Evolutionary conservation across 1,140 invertebrate genomes (phyloP), one percentile per base, ranked within the genome.

Genomic region (Bombus balteatus): DNA sequence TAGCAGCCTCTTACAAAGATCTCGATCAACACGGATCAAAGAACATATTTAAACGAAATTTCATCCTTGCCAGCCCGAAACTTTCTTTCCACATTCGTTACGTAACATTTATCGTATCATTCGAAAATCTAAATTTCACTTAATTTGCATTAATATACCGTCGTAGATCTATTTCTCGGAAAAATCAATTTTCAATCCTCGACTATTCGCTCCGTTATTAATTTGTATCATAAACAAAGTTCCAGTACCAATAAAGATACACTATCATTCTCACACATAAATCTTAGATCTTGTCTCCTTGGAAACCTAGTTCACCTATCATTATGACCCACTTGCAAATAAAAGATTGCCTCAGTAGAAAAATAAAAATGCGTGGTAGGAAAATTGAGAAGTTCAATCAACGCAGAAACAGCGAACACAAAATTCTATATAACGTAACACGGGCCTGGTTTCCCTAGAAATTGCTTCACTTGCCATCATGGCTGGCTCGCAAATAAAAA

Each of bases 41-140:
- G n/a, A 73, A 43, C 41, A 18, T n/a, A 43, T 73, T 73, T 22
- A 43, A 73, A 73, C 71, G 41, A 47, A 73, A 73, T 43, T 43
- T 43, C 39, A 22, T n/a, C 39, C 28, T 32, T 32, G 37, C 5
- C 3, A 12, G 1, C 12, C 25, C 15, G 37, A 41, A 15, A 41
- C 10, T 41, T 39, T 41, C 25, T 72, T 41, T 41, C 12, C 5
- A 28, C 39, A 8, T 15, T n/a, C 39, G 12, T 41, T 15, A 18
- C 37, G 8, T 41, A 41, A 41, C 12, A 28, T 4, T 22, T 22
- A 22, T 53, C 18, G 18, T 53, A 22, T 22, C 18, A 1, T 22
- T 53, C 0, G 15, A 9, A 15, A 34, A 68, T 34, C 47, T 8
- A 53, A 53, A 53, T 53, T 22, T 53, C 6, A 8, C 47, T 53